phyloP scores from a whole-genome alignment of 2,113 vertebrate genomes.

The Phrynosoma blainvillii region DNA sequence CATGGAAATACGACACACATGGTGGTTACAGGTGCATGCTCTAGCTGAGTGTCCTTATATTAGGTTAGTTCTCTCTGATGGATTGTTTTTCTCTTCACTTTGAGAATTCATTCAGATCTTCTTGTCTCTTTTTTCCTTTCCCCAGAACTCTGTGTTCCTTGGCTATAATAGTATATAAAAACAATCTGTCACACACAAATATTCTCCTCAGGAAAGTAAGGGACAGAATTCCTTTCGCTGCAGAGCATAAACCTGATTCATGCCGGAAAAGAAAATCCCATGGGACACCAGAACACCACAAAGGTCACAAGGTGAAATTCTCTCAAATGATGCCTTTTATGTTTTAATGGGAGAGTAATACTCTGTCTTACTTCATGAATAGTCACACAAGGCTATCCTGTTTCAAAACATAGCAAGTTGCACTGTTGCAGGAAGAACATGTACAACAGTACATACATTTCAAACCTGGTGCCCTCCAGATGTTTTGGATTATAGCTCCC shows the following conservation, averaged over 20 bases:
- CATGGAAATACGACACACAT: neutral
- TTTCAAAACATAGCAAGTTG: neutral
- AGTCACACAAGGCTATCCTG: neutral
- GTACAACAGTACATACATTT: neutral
- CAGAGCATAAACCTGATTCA: neutral
- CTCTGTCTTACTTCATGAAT: neutral
- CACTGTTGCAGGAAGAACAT: neutral
- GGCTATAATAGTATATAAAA: constrained; percentile 23
- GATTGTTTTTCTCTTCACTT: constrained; percentile 8
- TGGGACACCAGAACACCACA: neutral
- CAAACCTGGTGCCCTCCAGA: neutral
- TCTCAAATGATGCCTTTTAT: neutral
- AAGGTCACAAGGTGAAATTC: constrained; percentile 14
- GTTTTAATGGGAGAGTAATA: neutral
- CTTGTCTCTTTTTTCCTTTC: neutral
- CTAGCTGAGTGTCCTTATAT: neutral
- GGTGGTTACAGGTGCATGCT: constrained; percentile 1
- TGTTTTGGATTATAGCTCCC: neutral
- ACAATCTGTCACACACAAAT: constrained; percentile 6
- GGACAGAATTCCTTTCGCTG: neutral
- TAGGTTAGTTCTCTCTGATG: neutral
- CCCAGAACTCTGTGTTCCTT: constrained; percentile 39
- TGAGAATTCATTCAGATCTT: neutral
- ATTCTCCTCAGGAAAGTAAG: constrained; percentile 11
- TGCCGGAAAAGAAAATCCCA: constrained; percentile 7